A percentile compares a stretch with the other conserved stretches of the same genome.
Evolutionary conservation across 2,888 invertebrate species (phyloP).

Genomic region (Syritta pipiens): DNA sequence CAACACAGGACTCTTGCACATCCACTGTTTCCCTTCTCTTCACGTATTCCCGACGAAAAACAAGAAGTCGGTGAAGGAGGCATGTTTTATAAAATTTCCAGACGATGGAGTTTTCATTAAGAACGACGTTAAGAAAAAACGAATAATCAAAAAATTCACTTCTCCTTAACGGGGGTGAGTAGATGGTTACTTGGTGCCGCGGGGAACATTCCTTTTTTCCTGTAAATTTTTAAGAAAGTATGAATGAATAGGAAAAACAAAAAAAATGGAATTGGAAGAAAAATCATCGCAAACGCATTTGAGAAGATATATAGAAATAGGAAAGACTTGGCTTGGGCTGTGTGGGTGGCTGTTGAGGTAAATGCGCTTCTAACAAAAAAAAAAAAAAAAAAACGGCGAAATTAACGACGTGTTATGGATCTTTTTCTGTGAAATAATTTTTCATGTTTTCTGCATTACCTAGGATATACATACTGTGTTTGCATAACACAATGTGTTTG

Average conservation of each 20-base stretch:
- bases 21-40: constrained; percentile 25
- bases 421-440: constrained; percentile 39
- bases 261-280: constrained; percentile 43
- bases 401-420: constrained; percentile 67
- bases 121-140: constrained; percentile 51
- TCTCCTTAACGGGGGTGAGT: constrained; percentile 22
- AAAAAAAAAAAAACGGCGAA: constrained; percentile 66
- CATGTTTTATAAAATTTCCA: constrained; percentile 69
- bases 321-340: constrained; percentile 11
- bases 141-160: constrained; percentile 69
- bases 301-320: constrained; percentile 17
- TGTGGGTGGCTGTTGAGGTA: neutral
- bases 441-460: neutral
- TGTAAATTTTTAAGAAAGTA: constrained; percentile 63
- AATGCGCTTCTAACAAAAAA: constrained; percentile 13
- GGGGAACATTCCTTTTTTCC: constrained; percentile 51
- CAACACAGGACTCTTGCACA: constrained; percentile 57
- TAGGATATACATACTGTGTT: too few relatives aligned
- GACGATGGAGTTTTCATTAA: constrained; percentile 70
- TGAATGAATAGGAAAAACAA: constrained; percentile 58
- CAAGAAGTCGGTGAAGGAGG: constrained; percentile 53
- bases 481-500: too few relatives aligned
- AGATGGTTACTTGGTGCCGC: constrained; percentile 46
- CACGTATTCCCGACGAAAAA: constrained; percentile 17
- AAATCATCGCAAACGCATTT: constrained; percentile 67